Base-by-base conservation (phyloP, 2,113 vertebrate genomes). In the Notothenia rossii region DNA sequence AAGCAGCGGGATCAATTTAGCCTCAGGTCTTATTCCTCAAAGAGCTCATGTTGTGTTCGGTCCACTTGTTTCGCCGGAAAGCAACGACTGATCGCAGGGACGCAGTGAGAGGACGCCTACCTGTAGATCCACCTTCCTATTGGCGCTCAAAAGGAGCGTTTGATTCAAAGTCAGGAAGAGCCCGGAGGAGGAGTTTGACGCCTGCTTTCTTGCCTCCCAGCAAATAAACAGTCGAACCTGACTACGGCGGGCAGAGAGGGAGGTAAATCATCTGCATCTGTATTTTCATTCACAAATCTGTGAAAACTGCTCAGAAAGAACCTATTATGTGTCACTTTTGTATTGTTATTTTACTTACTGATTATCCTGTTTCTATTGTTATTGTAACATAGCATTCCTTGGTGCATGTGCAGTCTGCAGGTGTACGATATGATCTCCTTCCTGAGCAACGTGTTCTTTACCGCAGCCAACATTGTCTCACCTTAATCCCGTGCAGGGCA, bases 91-190 rank as follows among this genome's bases (percentile, higher is more conserved):
- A 69, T 25, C 29, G 0, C 49, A 40, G 54, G 9, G 51, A 20
- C 64, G 43, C 46, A 22, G 72, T 9, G 4, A 2, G 58, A 83
- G 62, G 73, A 82, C 88, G 89, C 90, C 89, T 84, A 93, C 93
- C 91, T 93, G 91, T 90, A 83, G 92, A 66, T 71, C 88, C 78
- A 80, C 90, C 84, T 84, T 81, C 84, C 60, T 55, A 70, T 75
- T 82, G 83, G 82, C 62, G 66, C 79, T 17, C 75, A 56, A 0
- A 10, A 79, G 77, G 63, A 72, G 85, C 78, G 86, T 58, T 89
- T 18, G 68, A 69, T 91, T 90, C 62, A 61, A 0, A 1, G 18
- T 3, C 5, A 9, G 18, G 63, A 36, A 18, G 9, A 73, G 43
- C 60, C 79, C 81, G 79, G 54, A 77, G 70, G 60, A 3, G 72